phyloP scores from a whole-genome alignment of 2,113 vertebrate genomes.

The Dipodomys merriami region DNA sequence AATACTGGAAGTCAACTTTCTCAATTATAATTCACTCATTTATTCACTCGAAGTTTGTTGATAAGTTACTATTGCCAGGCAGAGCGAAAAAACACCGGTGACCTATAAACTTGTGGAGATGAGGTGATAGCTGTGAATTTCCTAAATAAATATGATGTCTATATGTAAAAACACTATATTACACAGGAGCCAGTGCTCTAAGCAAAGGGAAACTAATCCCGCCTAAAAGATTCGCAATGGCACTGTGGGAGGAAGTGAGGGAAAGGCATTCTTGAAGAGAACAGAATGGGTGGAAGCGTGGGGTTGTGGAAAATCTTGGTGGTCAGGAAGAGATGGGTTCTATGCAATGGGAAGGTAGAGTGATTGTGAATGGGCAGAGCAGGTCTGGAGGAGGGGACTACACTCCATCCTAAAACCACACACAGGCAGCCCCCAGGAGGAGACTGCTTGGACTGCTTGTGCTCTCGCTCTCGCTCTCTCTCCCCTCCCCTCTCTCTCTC shows the following conservation, averaged over 20 bases:
- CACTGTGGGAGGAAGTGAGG: not conserved
- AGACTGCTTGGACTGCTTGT: not conserved
- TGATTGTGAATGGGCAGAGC: not conserved
- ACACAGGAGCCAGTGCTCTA: not conserved
- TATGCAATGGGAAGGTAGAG: not conserved
- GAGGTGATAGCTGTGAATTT: not conserved
- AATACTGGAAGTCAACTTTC: not conserved
- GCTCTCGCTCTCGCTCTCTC: too few relatives aligned
- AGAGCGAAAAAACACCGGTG: not conserved
- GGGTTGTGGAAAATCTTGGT: not conserved
- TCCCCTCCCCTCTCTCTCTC: too few relatives aligned
- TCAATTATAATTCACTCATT: not conserved
- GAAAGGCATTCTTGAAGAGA: not conserved
- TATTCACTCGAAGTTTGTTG: conserved; percentile 14
- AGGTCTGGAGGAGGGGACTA: not conserved
- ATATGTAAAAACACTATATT: not conserved
- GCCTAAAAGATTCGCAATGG: not conserved
- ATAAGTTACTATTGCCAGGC: not conserved
- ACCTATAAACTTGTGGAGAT: conserved; percentile 8
- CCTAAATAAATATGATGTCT: not conserved
- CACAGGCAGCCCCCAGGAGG: not conserved
- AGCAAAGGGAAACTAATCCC: not conserved
- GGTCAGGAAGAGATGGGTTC: not conserved
- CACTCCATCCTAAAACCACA: not conserved
- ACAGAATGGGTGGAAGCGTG: not conserved